Evolutionary conservation across 2,113 vertebrate genomes (phyloP).

Genomic region (Tympanuchus pallidicinctus): DNA sequence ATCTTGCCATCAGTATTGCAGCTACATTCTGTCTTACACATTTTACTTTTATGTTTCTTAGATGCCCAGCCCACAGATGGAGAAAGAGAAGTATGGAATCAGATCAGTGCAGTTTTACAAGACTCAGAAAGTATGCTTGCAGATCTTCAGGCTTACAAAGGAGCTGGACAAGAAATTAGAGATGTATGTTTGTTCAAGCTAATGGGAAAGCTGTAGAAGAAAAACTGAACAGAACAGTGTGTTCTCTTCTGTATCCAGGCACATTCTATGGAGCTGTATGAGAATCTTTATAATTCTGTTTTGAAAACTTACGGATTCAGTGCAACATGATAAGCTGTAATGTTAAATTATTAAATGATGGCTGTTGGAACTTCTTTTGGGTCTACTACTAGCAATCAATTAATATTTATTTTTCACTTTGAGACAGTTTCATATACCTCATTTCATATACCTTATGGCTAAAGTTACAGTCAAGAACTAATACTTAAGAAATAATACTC

Average conservation of each 20-base stretch:
- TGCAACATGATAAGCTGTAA: not conserved
- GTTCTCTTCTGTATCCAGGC: not conserved
- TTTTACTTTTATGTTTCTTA: slow-evolving; percentile 68
- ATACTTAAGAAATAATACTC: not conserved
- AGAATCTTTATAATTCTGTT: not conserved
- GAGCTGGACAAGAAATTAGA: slow-evolving; percentile 97
- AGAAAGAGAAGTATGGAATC: slow-evolving; percentile 96
- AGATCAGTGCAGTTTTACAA: slow-evolving; percentile 94
- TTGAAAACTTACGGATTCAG: not conserved
- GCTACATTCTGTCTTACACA: not conserved
- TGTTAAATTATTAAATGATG: not conserved
- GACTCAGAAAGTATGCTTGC: slow-evolving; percentile 95
- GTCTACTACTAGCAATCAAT: not conserved
- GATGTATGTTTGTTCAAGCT: slow-evolving; percentile 83
- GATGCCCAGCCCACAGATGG: slow-evolving; percentile 97
- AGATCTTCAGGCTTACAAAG: slow-evolving; percentile 96
- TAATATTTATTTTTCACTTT: not conserved
- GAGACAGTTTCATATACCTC: not conserved
- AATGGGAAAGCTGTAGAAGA: not conserved
- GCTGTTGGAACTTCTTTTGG: not conserved
- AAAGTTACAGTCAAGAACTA: not conserved
- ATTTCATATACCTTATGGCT: not conserved
- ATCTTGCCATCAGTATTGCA: not conserved
- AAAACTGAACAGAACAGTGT: not conserved
- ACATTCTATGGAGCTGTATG: not conserved